A percentile compares a stretch with the other conserved stretches of the same genome.
Evolutionary conservation across 2,888 invertebrate species (phyloP).

Genomic region (Anticlea derivata): DNA sequence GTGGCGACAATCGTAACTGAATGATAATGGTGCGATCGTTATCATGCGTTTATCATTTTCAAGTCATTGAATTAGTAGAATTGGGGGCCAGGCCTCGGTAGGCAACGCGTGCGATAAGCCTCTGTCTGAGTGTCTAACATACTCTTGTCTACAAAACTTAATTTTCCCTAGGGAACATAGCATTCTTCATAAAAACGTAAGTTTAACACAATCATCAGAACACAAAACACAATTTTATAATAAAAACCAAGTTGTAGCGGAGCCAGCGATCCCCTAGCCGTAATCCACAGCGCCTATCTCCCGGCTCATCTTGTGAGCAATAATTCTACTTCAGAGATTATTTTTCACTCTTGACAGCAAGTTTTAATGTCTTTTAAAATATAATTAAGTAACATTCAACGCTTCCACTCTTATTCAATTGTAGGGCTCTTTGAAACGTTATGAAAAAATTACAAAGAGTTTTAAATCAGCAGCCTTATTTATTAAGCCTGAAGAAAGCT

Average conservation of each 20-base stretch:
- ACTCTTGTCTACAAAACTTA: too few relatives aligned
- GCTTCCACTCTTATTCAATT: conserved; percentile 45
- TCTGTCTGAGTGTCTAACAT: too few relatives aligned
- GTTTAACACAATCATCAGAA: conserved; percentile 11
- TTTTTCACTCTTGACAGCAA: conserved; percentile 78
- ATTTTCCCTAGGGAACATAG: too few relatives aligned
- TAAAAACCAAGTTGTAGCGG: conserved; percentile 23
- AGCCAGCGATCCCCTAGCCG: conserved; percentile 33
- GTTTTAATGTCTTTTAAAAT: conserved; percentile 79
- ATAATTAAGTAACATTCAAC: conserved; percentile 67
- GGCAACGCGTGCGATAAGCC: too few relatives aligned
- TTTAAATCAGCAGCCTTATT: conserved; percentile 4
- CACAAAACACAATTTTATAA: conserved; percentile 25
- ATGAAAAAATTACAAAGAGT: conserved; percentile 33
- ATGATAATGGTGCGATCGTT: too few relatives aligned
- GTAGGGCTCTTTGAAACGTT: conserved; percentile 40
- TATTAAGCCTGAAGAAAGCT: too few relatives aligned
- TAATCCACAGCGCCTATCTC: conserved; percentile 67
- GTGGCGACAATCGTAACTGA: too few relatives aligned
- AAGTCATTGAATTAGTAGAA: too few relatives aligned
- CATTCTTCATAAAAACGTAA: too few relatives aligned
- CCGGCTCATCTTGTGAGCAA: conserved; percentile 74
- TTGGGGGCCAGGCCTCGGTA: too few relatives aligned
- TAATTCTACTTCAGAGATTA: conserved; percentile 75
- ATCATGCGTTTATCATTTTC: too few relatives aligned